Base-by-base conservation (phyloP, 2,113 vertebrate species). In the Xenopus laevis region DNA sequence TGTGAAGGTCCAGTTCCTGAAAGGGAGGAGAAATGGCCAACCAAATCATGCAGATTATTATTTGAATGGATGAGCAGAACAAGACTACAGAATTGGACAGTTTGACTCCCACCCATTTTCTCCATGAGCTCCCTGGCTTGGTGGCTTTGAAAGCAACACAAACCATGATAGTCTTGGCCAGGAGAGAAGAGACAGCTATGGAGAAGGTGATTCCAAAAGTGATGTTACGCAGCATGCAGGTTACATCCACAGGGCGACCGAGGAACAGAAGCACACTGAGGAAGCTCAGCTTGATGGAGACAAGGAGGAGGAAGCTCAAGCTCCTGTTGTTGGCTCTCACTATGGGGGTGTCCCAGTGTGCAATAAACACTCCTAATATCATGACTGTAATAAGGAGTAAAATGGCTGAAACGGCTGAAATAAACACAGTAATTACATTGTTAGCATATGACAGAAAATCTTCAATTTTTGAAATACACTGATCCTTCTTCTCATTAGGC, bases 81-180 rank as follows among this genome's bases (percentile, higher is more conserved):
- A n/a, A n/a, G n/a, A n/a, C n/a, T n/a, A n/a, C n/a, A n/a, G n/a
- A n/a, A n/a, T n/a, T n/a, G n/a, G n/a, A n/a, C 40, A 52, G 20
- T 30, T 53, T 66, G 45, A 1, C 47, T 33, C 61, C 60, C 15
- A 71, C 7, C 45, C 60, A 66, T 62, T 60, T 74, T 27, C 45
- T 65, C 45, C 73, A 60, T n/a, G 52, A 50, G 13, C 50, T 60
- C 15, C 67, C 61, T 21, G 68, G 68, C 15, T 20, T 66, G 21
- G 17, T 71, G 45, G 68, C 68, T 69, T 59, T 75, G 44, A 79
- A 75, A 9, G 68, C 68, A 8, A 79, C 5, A 21, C 60, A 13
- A 5, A 75, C 57, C 9, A 50, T 67, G 57, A 75, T 57, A 47
- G 57, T 75, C 71, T 75, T 79, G 16, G 68, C 63, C 23, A 79